A percentile compares a stretch with the other conserved stretches of the same genome.
These are phyloP conservation scores for Cossypha niveicapilla DNA, from an alignment of 2,797 vertebrate species.

Conservation along the genomic window DNA sequence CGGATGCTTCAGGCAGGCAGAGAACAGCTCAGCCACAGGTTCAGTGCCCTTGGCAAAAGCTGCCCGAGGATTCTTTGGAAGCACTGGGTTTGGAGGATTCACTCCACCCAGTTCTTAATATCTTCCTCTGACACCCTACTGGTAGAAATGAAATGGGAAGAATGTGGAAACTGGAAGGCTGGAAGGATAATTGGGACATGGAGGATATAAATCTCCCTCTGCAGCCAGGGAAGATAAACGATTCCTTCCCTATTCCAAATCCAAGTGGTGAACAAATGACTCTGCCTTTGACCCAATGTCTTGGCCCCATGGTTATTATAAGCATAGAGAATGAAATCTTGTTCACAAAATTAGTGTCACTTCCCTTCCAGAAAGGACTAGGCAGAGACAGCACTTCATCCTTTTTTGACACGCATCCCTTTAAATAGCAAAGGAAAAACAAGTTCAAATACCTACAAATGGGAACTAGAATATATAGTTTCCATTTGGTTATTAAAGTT, in stretches of 20 bases:
- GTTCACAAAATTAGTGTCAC: neutral
- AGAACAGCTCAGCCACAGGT: neutral
- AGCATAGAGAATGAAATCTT: neutral
- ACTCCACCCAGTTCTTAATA: neutral
- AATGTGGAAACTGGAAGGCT: neutral
- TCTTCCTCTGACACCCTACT: neutral
- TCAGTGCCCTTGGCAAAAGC: neutral
- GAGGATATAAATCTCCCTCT: neutral
- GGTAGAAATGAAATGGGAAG: neutral
- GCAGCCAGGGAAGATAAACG: neutral
- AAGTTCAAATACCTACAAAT: neutral
- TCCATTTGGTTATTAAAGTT: neutral
- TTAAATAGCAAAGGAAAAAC: neutral
- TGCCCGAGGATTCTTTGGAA: neutral
- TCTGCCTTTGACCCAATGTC: neutral
- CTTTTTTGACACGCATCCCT: neutral
- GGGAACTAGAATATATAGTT: neutral
- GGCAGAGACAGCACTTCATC: neutral
- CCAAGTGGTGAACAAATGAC: neutral
- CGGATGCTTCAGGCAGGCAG: neutral
- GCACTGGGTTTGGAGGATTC: neutral
- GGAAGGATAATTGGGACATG: rapidly evolving
- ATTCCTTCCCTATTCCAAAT: neutral
- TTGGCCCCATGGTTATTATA: neutral
- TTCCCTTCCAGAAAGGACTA: neutral